phyloP scores from a whole-genome alignment of 2,888 invertebrate species.

The Chalcosyrphus nemorum region DNA sequence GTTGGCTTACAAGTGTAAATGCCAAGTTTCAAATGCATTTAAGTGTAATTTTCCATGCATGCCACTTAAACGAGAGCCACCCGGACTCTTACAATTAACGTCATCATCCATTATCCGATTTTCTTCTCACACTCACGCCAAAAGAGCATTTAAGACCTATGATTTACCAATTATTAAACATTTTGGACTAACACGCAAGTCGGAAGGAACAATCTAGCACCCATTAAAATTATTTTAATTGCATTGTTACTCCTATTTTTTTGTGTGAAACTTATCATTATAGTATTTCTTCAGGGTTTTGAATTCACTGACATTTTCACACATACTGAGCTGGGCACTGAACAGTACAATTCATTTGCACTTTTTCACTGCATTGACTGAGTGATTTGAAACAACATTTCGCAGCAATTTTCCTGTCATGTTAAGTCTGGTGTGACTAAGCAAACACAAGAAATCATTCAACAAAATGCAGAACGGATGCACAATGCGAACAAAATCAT shows the following conservation, averaged over 20 bases:
- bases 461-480: slow-evolving; percentile 46
- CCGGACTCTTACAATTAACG: background rate
- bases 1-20: too few relatives aligned
- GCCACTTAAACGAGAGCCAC: background rate
- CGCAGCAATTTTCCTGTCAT: slow-evolving; percentile 64
- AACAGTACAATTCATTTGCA: background rate
- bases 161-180: background rate
- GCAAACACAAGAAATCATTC: slow-evolving; percentile 44
- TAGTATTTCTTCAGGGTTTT: background rate
- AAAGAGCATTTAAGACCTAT: background rate
- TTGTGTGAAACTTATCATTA: background rate
- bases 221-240: background rate
- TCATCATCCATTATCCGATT: background rate
- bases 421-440: slow-evolving; percentile 68
- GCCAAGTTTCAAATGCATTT: too few relatives aligned
- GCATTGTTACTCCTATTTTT: background rate
- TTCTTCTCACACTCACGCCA: background rate
- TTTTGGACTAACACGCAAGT: background rate
- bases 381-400: slow-evolving; percentile 63
- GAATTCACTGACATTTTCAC: slow-evolving; percentile 20
- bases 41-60: background rate
- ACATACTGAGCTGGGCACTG: background rate
- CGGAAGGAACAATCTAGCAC: background rate
- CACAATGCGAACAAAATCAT: slow-evolving; percentile 40
- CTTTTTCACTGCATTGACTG: slow-evolving; percentile 6